Base-by-base conservation (phyloP, 2,888 invertebrate species). In the Drosophila colorata region DNA sequence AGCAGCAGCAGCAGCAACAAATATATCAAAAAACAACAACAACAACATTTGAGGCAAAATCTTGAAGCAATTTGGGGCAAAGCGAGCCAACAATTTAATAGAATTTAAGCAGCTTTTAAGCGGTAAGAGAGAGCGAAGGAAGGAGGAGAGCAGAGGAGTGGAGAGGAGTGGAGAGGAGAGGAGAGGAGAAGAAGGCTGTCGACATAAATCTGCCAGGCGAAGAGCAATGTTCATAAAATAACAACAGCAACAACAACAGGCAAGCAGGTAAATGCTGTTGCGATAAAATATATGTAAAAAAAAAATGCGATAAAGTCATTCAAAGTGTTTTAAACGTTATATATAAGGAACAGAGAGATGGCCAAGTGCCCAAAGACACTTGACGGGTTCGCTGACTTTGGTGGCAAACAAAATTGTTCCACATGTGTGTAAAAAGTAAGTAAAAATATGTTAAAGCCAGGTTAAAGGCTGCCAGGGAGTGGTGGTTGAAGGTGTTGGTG, bases 21-120 rank as follows among this genome's bases (percentile, higher is more conserved):
- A 28, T 28, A 28, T 28, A 8, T 28, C 8, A 41, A 48, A 28
- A 16, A 25, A 51, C 51, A 41, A 37, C 57, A 18, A 47, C 48
- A 53, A 20, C n/a, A 23, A 28, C 8, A 8, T 28, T 59, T 25
- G 23, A 41, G 14, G 37, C 18, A 14, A 43, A 25, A 58, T 69
- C 61, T 69, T 66, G 38, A 59, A 67, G 78, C 71, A 70, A 68
- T 70, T 75, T 78, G 44, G 44, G 51, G 51, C 35, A 58, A 47
- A 60, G 64, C 59, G 13, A 44, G 67, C 51, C 57, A 43, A 60
- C 65, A 69, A 82, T 81, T 85, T 79, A 85, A 81, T 85, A 82
- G 85, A 81, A 85, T 82, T 81, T 81, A 85, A 81, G 69, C 82
- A 64, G 69, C 82, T 73, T 85, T 85, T 76, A 67, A 74, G 74